phyloP scores from a whole-genome alignment of 2,113 vertebrate species.

The Oostethus manadensis region DNA sequence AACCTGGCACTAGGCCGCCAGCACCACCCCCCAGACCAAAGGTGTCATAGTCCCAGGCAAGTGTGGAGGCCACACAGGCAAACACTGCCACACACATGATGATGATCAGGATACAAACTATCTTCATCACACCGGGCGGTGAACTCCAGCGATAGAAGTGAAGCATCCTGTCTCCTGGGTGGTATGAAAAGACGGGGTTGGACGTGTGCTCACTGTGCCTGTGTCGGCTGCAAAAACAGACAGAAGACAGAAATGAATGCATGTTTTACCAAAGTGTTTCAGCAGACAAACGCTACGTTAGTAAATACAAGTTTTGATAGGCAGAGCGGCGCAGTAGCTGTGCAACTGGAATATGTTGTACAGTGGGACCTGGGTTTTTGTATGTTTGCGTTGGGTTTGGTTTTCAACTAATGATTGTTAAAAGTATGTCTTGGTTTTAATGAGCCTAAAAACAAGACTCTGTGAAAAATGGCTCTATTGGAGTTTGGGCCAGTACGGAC shows the following conservation, averaged over 20 bases:
- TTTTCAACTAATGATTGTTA: too few relatives aligned
- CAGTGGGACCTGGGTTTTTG: too few relatives aligned
- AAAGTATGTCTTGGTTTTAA: too few relatives aligned
- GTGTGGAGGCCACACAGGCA: conserved; percentile 86
- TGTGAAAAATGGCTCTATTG: too few relatives aligned
- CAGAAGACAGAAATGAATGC: background rate
- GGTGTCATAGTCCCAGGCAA: conserved; percentile 81
- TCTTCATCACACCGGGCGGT: conserved; percentile 88
- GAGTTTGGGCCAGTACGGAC: too few relatives aligned
- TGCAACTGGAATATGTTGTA: too few relatives aligned
- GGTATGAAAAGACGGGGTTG: conserved; percentile 76
- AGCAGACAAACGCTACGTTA: too few relatives aligned
- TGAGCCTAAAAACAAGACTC: too few relatives aligned
- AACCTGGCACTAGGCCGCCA: conserved; percentile 28
- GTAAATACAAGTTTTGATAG: too few relatives aligned
- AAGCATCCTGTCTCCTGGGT: conserved; percentile 75
- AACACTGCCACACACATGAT: conserved; percentile 84
- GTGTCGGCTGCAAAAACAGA: conserved; percentile 64
- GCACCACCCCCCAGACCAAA: conserved; percentile 66
- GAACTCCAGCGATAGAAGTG: conserved; percentile 85
- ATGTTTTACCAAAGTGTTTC: background rate
- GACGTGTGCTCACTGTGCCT: conserved; percentile 69
- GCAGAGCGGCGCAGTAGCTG: too few relatives aligned
- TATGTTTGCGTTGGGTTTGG: too few relatives aligned
- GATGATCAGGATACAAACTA: conserved; percentile 80